Percentiles rank a stretch among this genome's conserved stretches.
These are phyloP conservation scores for Steromphala cineraria DNA, from an alignment of 2,888 invertebrate genomes.

Conservation along the genomic window DNA sequence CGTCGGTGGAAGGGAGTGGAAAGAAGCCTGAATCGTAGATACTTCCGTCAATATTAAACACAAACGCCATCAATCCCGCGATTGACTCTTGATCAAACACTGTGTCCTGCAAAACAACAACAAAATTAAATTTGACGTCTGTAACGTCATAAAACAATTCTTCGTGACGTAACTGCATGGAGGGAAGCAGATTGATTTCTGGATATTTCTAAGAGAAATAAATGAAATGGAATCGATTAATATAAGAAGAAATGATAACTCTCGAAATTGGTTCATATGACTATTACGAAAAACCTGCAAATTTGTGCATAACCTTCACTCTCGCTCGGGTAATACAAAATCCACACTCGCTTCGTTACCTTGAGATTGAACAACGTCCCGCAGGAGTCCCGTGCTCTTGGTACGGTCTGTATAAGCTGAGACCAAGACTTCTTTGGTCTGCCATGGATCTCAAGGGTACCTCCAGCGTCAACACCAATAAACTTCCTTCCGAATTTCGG, in stretches of 20 bases:
- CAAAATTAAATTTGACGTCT: too few relatives aligned
- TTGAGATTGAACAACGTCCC: not conserved
- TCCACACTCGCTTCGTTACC: not conserved
- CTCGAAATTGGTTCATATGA: too few relatives aligned
- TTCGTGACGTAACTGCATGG: too few relatives aligned
- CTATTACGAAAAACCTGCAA: too few relatives aligned
- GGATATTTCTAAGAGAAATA: too few relatives aligned
- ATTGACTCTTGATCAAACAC: not conserved
- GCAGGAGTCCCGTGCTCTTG: not conserved
- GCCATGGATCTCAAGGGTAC: not conserved
- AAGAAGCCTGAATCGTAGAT: slow-evolving; percentile 9
- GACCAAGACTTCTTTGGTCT: not conserved
- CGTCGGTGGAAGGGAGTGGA: not conserved
- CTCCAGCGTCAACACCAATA: not conserved
- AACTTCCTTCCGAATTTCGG: not conserved
- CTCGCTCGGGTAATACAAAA: too few relatives aligned
- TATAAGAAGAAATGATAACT: too few relatives aligned
- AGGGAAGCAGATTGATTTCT: too few relatives aligned
- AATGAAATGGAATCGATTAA: too few relatives aligned
- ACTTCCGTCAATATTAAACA: slow-evolving; percentile 7
- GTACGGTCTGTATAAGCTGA: not conserved
- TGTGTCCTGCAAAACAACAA: not conserved
- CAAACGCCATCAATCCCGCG: not conserved
- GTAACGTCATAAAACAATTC: too few relatives aligned
- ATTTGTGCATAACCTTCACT: too few relatives aligned